A percentile compares a stretch with the other conserved stretches of the same genome.
These are phyloP conservation scores for Pogonocichla stellata DNA, from an alignment of 2,113 vertebrate species.

Conservation along the genomic window DNA sequence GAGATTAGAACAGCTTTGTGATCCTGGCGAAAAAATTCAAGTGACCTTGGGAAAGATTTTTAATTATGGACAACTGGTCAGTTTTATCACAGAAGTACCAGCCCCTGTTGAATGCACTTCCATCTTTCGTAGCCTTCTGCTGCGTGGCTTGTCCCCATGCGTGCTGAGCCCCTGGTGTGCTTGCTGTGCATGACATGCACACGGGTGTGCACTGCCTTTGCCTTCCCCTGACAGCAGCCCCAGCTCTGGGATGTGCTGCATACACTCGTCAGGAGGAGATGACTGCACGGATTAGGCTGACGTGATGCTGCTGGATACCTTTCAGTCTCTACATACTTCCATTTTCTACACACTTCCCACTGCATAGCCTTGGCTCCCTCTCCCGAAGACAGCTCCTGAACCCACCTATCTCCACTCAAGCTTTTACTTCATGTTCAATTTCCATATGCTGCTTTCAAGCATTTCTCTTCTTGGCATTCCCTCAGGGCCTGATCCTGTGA, in stretches of 20 bases:
- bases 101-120: not conserved
- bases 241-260: not conserved
- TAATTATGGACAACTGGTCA: not conserved
- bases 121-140: not conserved
- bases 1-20: slow-evolving; percentile 44
- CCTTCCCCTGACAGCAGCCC: not conserved
- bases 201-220: rapidly evolving
- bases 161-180: rapidly evolving
- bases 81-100: not conserved
- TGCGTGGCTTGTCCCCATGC: not conserved
- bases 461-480: not conserved
- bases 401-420: not conserved
- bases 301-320: not conserved
- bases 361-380: not conserved
- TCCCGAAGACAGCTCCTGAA: not conserved
- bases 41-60: not conserved
- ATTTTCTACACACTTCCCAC: not conserved
- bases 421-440: not conserved
- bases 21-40: not conserved
- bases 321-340: not conserved
- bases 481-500: slow-evolving; percentile 17
- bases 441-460: slow-evolving; percentile 5
- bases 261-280: not conserved
- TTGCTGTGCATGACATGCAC: not conserved
- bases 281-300: not conserved